phyloP scores from a whole-genome alignment of 2,888 invertebrate species.

The Stomorhina lunata region DNA sequence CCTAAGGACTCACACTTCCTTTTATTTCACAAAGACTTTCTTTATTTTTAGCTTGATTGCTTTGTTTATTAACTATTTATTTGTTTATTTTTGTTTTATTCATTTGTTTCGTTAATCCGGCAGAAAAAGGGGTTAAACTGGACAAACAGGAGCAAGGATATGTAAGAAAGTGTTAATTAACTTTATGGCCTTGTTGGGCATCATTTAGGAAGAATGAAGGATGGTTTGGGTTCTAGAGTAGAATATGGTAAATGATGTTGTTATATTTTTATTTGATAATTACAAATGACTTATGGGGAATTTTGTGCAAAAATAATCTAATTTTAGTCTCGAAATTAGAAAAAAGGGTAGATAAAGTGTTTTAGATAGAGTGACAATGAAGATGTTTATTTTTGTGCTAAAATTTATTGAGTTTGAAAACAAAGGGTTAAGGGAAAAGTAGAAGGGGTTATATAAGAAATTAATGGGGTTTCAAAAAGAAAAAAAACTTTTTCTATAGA shows the following conservation, averaged over 20 bases:
- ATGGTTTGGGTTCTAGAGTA: neutral
- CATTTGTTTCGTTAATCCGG: neutral
- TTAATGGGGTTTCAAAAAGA: no score
- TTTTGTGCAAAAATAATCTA: constrained; percentile 1
- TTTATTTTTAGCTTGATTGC: constrained; percentile 41
- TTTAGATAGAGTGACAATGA: constrained; percentile 26
- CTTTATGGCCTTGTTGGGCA: constrained; percentile 41
- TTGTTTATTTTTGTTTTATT: constrained; percentile 41
- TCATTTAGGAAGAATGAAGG: neutral
- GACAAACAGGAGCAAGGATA: neutral
- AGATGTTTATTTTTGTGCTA: neutral
- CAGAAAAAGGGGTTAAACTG: constrained; percentile 26
- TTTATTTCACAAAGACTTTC: neutral
- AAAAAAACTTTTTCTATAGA: no score
- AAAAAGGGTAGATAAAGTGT: constrained; percentile 35
- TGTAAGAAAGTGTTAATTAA: constrained; percentile 60
- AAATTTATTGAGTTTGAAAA: neutral
- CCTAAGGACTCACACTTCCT: neutral
- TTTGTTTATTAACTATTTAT: constrained; percentile 57
- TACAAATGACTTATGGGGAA: constrained; percentile 41
- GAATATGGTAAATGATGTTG: constrained; percentile 52
- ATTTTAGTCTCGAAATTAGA: neutral
- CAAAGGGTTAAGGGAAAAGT: no score
- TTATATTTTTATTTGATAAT: constrained; percentile 36
- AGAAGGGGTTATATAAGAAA: neutral